Percentiles rank a stretch among this genome's conserved stretches.
Conservation (phyloP, 1,140 invertebrate species). For the Drosophila tani region DNA sequence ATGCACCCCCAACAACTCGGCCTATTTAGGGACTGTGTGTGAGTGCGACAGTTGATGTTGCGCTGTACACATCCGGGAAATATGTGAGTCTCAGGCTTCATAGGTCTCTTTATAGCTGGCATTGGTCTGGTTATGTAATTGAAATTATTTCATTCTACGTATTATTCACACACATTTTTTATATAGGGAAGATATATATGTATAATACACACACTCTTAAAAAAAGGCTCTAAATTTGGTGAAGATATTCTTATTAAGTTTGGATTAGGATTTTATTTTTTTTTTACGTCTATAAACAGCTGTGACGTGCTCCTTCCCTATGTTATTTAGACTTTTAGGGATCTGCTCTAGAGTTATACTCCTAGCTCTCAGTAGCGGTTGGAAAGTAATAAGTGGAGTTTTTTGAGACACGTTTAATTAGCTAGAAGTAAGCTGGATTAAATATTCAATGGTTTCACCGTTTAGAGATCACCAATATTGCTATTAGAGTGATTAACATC, state of each 20-base stretch:
- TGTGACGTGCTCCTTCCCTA: background rate
- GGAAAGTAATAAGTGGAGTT: too few relatives aligned
- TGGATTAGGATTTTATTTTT: too few relatives aligned
- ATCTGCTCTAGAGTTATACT: too few relatives aligned
- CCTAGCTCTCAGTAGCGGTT: too few relatives aligned
- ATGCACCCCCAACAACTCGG: constrained; percentile 34
- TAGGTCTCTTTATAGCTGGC: constrained; percentile 18
- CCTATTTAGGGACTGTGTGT: constrained; percentile 50
- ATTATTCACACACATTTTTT: constrained; percentile 2
- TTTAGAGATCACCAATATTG: too few relatives aligned
- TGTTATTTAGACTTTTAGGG: too few relatives aligned
- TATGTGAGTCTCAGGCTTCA: constrained; percentile 56
- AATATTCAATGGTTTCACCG: too few relatives aligned
- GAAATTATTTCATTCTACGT: constrained; percentile 42
- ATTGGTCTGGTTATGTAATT: constrained; percentile 42
- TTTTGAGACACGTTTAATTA: too few relatives aligned
- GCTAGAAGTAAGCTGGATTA: too few relatives aligned
- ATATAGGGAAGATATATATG: background rate
- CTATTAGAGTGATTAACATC: too few relatives aligned
- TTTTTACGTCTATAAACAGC: too few relatives aligned
- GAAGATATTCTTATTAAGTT: background rate
- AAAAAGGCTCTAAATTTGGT: too few relatives aligned
- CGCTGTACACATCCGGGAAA: constrained; percentile 29
- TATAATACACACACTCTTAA: background rate
- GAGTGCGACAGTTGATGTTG: constrained; percentile 1